These are phyloP conservation scores for Haliclystus octoradiatus DNA, from an alignment of 30 jellyfish, hydroid and myxozoan species.

Conservation along the genomic window DNA sequence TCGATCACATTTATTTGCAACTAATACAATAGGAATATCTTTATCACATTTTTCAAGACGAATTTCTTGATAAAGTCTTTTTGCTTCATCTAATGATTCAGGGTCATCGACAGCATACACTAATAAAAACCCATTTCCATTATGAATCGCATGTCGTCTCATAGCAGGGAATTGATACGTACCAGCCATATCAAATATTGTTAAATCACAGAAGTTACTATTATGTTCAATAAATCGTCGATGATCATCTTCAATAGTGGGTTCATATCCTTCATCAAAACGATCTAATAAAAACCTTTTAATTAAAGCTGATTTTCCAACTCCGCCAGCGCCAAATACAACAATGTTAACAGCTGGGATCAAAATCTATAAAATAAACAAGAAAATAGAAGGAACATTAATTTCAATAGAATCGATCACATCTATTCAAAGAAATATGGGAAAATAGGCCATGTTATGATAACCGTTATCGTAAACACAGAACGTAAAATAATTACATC, in stretches of 20 bases:
- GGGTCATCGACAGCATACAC: slow-evolving; percentile 76
- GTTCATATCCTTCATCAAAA: slow-evolving; percentile 44
- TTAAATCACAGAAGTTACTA: slow-evolving; percentile 52
- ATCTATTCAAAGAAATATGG: no score
- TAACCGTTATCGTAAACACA: no score
- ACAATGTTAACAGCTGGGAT: slow-evolving; percentile 33
- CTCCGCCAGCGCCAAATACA: slow-evolving; percentile 94
- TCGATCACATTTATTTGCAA: slow-evolving; percentile 71
- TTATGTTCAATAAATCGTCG: slow-evolving; percentile 54
- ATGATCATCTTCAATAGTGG: slow-evolving; percentile 88
- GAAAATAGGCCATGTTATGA: no score
- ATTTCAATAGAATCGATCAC: not conserved
- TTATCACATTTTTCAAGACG: slow-evolving; percentile 22
- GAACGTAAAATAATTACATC: no score
- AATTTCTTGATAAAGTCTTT: slow-evolving; percentile 53
- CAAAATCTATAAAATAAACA: slow-evolving; percentile 8
- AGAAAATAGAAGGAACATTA: not conserved
- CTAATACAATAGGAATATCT: slow-evolving; percentile 62
- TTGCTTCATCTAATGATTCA: slow-evolving; percentile 74
- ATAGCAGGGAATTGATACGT: slow-evolving; percentile 96
- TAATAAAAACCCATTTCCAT: slow-evolving; percentile 66
- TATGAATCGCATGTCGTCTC: slow-evolving; percentile 78
- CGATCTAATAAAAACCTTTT: slow-evolving; percentile 57
- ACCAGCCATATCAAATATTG: slow-evolving; percentile 89
- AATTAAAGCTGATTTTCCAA: slow-evolving; percentile 83